Conservation (phyloP, 1,140 invertebrate genomes). For the Manduca sexta region DNA sequence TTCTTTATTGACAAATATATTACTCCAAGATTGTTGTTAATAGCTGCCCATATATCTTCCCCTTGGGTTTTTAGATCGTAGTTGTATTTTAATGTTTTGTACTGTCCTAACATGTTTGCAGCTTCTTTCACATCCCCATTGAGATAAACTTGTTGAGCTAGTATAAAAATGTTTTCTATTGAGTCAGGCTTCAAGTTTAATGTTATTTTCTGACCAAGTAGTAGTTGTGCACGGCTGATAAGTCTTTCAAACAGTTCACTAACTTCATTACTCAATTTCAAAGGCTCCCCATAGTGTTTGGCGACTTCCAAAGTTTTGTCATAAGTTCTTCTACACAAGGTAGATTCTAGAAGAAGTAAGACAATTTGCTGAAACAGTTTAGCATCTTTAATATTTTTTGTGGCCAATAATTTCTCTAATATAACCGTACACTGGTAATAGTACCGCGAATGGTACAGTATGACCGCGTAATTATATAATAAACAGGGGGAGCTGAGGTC, state of each 20-base stretch:
- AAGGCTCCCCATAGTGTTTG: constrained; percentile 44
- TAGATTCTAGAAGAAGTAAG: constrained; percentile 66
- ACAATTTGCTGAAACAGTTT: constrained; percentile 63
- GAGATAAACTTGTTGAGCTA: constrained; percentile 74
- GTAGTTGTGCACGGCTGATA: constrained; percentile 66
- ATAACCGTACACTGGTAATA: constrained; percentile 83
- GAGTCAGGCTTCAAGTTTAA: constrained; percentile 64
- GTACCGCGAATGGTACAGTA: constrained; percentile 86
- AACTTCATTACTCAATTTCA: constrained; percentile 48
- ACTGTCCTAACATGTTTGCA: constrained; percentile 69
- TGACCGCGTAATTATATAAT: constrained; percentile 87
- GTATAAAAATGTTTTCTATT: constrained; percentile 66
- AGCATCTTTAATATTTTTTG: constrained; percentile 53
- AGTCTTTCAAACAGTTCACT: constrained; percentile 63
- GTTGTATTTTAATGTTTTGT: constrained; percentile 61
- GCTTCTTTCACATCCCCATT: constrained; percentile 74
- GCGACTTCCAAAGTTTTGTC: constrained; percentile 56
- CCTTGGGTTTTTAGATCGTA: constrained; percentile 58
- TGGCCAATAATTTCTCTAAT: constrained; percentile 75
- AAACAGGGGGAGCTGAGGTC: constrained; percentile 71
- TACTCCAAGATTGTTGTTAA: constrained; percentile 93
- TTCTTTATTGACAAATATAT: constrained; percentile 91
- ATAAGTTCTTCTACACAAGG: constrained; percentile 55
- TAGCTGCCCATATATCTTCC: constrained; percentile 77
- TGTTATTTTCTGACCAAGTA: constrained; percentile 67